Conservation (phyloP, 2,888 invertebrate species). For the Spisula subtruncata region DNA sequence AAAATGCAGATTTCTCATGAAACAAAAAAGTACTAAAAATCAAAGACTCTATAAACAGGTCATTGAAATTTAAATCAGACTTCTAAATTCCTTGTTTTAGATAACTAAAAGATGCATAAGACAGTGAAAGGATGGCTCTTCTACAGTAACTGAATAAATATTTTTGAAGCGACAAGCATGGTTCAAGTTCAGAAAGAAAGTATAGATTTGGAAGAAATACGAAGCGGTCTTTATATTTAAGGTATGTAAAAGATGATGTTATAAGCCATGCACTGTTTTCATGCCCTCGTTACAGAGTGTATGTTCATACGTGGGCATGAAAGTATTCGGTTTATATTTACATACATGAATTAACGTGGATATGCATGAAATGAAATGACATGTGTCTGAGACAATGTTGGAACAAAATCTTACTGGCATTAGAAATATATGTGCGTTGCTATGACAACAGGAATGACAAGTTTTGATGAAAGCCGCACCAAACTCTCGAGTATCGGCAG, state of each 20-base stretch:
- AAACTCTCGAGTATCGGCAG: not conserved
- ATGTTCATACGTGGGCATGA: not conserved
- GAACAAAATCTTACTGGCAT: conserved; percentile 34
- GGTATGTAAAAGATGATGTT: not conserved
- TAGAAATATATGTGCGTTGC: conserved; percentile 14
- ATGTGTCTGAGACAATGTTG: conserved; percentile 39
- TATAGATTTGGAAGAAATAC: not conserved
- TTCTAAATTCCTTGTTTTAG: not conserved
- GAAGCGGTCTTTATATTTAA: not conserved
- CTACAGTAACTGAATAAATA: not conserved
- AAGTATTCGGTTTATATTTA: not conserved
- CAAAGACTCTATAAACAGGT: no score
- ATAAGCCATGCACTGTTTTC: conserved; percentile 17
- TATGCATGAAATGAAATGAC: conserved; percentile 53
- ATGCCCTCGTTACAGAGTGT: conserved; percentile 21
- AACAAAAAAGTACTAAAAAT: no score
- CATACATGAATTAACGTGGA: conserved; percentile 34
- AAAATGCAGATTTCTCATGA: no score
- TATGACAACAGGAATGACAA: conserved; percentile 34
- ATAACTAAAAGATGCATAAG: not conserved
- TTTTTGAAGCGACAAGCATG: not conserved
- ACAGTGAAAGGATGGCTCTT: not conserved
- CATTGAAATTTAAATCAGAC: no score
- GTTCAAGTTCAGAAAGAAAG: not conserved
- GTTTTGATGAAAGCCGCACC: conserved; percentile 21